phyloP scores from a whole-genome alignment of 2,888 invertebrate species.

The Oxyscelio sp. region DNA sequence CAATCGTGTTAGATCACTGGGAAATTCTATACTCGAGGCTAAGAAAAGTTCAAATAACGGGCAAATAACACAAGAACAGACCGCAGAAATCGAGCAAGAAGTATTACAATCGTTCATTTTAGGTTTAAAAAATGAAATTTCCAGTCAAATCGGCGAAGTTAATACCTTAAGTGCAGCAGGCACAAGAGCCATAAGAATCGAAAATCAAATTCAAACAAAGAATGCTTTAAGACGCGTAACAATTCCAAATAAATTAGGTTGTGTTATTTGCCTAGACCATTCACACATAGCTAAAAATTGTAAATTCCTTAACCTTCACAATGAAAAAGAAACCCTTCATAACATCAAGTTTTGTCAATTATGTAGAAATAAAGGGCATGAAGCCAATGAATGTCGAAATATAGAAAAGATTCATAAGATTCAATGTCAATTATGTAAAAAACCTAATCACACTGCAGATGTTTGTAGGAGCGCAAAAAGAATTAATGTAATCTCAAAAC shows the following conservation, averaged over 20 bases:
- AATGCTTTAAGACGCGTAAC: neutral
- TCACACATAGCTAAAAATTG: neutral
- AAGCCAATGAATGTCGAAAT: too few relatives aligned
- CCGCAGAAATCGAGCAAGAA: neutral
- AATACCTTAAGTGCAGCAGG: neutral
- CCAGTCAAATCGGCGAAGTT: neutral
- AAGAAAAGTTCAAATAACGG: neutral
- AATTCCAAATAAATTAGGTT: neutral
- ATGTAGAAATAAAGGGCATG: neutral
- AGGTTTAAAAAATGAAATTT: neutral
- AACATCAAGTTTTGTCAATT: neutral
- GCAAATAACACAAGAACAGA: neutral
- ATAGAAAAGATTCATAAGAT: too few relatives aligned
- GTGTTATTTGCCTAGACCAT: neutral
- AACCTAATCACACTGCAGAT: neutral
- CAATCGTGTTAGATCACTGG: neutral
- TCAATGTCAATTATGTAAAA: neutral
- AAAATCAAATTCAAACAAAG: neutral
- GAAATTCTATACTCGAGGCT: neutral
- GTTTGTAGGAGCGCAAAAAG: neutral
- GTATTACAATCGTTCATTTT: neutral
- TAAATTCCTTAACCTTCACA: neutral
- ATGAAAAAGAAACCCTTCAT: neutral
- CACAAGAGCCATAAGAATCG: neutral
- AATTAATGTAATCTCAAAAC: too few relatives aligned